These are phyloP conservation scores for Prionailurus viverrinus DNA, from an alignment of 2,113 vertebrate genomes.

Conservation along the genomic window DNA sequence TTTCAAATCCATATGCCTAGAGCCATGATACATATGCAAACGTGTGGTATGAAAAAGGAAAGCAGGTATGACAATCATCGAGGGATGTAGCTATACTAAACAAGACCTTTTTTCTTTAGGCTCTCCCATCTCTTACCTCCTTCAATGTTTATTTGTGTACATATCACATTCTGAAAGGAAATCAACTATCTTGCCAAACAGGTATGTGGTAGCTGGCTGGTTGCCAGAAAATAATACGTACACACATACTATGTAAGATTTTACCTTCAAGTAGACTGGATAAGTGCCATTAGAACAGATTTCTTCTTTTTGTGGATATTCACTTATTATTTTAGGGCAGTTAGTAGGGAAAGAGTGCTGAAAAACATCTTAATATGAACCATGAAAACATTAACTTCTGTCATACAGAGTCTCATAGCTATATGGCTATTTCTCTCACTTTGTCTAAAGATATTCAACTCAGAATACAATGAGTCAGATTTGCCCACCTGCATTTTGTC, in stretches of 20 bases:
- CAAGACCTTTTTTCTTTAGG: background rate
- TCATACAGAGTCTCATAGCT: background rate
- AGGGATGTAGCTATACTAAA: background rate
- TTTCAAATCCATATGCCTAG: background rate
- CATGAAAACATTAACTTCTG: background rate
- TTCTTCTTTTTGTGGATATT: background rate
- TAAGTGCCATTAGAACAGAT: background rate
- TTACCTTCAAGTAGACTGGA: background rate
- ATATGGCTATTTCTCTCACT: background rate
- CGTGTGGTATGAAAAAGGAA: background rate
- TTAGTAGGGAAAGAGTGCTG: background rate
- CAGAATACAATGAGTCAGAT: background rate
- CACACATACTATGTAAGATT: background rate
- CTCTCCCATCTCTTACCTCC: background rate
- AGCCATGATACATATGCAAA: conserved; percentile 38
- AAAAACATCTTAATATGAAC: background rate
- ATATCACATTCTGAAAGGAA: conserved; percentile 11
- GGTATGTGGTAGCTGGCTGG: background rate
- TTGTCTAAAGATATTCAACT: background rate
- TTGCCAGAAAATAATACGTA: background rate
- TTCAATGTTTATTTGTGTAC: conserved; percentile 28
- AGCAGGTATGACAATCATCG: background rate
- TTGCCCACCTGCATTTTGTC: background rate
- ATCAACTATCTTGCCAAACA: background rate
- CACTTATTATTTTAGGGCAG: background rate